A percentile compares a stretch with the other conserved stretches of the same genome.
Conservation (phyloP, 2,888 invertebrate species). For the Apamea monoglypha region DNA sequence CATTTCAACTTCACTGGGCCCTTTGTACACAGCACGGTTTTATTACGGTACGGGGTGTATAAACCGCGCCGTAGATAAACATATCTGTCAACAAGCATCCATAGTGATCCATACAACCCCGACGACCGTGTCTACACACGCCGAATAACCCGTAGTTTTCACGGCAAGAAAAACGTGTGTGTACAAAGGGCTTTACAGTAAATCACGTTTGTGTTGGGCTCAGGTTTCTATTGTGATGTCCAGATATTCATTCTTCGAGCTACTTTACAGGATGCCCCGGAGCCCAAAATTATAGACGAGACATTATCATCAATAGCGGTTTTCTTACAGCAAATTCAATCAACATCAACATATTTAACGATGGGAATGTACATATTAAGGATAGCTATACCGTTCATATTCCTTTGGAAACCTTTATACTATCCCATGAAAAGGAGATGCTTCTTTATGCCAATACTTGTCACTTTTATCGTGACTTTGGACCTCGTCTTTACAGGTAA, state of each 20-base stretch:
- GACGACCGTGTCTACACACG: no score
- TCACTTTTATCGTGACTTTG: slow-evolving; percentile 84
- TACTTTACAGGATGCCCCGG: slow-evolving; percentile 30
- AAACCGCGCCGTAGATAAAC: no score
- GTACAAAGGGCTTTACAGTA: neutral
- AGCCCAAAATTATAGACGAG: slow-evolving; percentile 21
- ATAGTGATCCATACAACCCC: no score
- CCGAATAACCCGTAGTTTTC: no score
- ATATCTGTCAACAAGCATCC: no score
- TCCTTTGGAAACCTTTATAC: slow-evolving; percentile 83
- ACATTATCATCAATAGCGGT: slow-evolving; percentile 34
- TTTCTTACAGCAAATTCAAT: slow-evolving; percentile 81
- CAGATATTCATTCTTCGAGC: slow-evolving; percentile 31
- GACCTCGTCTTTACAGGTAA: slow-evolving; percentile 90
- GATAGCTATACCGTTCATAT: slow-evolving; percentile 79
- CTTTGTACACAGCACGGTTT: no score
- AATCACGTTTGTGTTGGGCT: neutral
- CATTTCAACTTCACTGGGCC: neutral
- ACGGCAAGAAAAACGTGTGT: no score
- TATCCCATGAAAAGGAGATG: slow-evolving; percentile 81
- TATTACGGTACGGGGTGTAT: no score
- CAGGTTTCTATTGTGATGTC: neutral
- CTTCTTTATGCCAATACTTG: slow-evolving; percentile 84
- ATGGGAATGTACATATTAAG: slow-evolving; percentile 85
- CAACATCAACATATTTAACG: slow-evolving; percentile 82